Conservation (phyloP, 2,888 invertebrate species). For the Nineta flava region DNA sequence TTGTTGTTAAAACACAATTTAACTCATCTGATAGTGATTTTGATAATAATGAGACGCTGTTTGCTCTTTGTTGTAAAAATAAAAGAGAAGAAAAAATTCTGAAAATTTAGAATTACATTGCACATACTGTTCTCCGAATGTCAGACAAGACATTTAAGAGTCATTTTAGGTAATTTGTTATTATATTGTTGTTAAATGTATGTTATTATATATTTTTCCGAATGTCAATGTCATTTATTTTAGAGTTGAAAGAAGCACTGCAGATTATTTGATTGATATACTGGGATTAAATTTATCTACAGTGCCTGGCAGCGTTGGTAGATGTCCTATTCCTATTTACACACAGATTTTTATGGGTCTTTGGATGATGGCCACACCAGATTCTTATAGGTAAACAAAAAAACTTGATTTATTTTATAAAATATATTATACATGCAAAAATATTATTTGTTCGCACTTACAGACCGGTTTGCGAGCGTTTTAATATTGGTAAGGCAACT, state of each 20-base stretch:
- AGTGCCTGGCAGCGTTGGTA: constrained; percentile 4
- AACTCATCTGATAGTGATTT: not conserved
- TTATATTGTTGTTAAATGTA: not conserved
- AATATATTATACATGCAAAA: not conserved
- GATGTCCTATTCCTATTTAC: constrained; percentile 8
- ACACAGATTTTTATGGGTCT: constrained; percentile 11
- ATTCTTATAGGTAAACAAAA: constrained; percentile 10
- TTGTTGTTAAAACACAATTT: not conserved
- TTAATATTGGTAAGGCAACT: constrained; percentile 13
- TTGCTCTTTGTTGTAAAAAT: not conserved
- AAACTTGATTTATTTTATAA: not conserved
- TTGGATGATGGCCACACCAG: constrained; percentile 11
- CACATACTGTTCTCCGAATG: constrained; percentile 1
- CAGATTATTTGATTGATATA: constrained; percentile 9
- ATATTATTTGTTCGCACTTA: not conserved
- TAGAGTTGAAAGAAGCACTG: constrained; percentile 9
- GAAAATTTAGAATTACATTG: not conserved
- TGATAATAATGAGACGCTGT: not conserved
- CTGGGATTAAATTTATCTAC: constrained; percentile 6
- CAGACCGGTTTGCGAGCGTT: constrained; percentile 14
- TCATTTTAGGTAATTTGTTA: constrained; percentile 1
- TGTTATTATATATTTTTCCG: too few species aligned
- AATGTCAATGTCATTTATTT: constrained; percentile 2
- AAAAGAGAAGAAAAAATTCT: not conserved
- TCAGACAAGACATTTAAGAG: constrained; percentile 1